Base-by-base conservation (phyloP, 2,113 vertebrate species). In the Corythornis madagascariensis region DNA sequence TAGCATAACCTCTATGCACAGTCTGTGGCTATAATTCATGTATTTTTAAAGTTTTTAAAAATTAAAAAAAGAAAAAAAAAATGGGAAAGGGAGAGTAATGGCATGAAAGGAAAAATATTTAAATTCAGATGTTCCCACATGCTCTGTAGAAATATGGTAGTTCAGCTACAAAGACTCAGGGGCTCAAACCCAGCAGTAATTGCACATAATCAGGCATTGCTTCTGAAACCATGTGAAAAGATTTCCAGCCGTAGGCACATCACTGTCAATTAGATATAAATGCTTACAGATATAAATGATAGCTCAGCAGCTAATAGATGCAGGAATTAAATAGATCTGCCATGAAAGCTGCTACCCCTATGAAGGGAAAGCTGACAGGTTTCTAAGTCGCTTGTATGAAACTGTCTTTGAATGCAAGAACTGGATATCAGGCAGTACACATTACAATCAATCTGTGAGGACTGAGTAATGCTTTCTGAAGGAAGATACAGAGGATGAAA, bases 341-440 rank as follows among this genome's bases (percentile, higher is more conserved):
- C 20, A 35, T 35, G 20, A 87, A 20, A 82, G 9, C 16, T 84
- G 29, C 29, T 66, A 40, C 11, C 4, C 6, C 5, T 17, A 9
- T 10, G 52, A 78, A 74, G n/a, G 33, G 17, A 78, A 87, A 81
- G 9, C 29, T 11, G 10, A 10, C 22, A 81, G 35, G 18, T 6
- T 55, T 63, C 38, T 75, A 16, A 20, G 40, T 57, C 1, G 0
- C 38, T 66, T 4, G 0, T 31, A 57, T 16, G 8, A 13, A 63
- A 11, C 18, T 21, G 20, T 66, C 52, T 73, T 80, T 78, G 22
- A 59, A 78, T 29, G 33, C 48, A 78, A 50, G 45, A 57, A 26
- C 29, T 35, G 53, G 16, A 8, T 60, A 76, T 60, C 45, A 72
- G 31, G 31, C 24, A 86, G 16, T 25, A 26, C 18, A 52, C 3